Evolutionary conservation across 1,140 invertebrate genomes (phyloP), one percentile per base, ranked within the genome.

Genomic region (Drosophila sproati): DNA sequence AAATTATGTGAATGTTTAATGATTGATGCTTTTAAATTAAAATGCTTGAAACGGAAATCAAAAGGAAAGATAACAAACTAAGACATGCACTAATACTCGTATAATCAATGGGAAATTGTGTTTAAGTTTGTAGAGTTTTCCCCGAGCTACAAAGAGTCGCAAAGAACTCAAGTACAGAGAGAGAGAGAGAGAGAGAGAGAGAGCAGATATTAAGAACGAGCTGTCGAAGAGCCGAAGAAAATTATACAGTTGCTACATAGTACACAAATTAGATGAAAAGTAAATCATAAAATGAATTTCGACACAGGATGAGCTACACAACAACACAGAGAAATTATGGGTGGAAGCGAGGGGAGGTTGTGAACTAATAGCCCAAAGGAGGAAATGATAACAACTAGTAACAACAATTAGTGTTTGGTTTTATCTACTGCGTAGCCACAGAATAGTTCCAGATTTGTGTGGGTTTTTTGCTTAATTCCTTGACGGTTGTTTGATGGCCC

Each of bases 401-500:
- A 91, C 87, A 90, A 82, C 82, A 90, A 82, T 78, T 63, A 89
- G 73, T 70, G 63, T 78, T 54, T 67, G 32, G 51, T 70, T 55
- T 63, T 79, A 89, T 88, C 83, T 87, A 87, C 83, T 88, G 68
- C 61, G 72, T 82, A 77, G 82, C 51, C 76, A 79, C 55, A 69
- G 54, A 77, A 64, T 55, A 52, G 41, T 75, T 89, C 77, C 80
- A 83, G 70, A 78, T 89, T 52, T 74, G 41, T 69, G 50, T 32
- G 57, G 32, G 8, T 31, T 60, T 77, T 66, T 71, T 61, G 39
- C 6, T 68, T 67, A 63, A 71, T 62, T 73, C 78, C 74, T 81
- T 80, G 77, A 89, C 39, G 73, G 61, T 85, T 69, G 78, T 82
- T 82, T 78, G 87, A 92, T 92, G 91, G 91, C 91, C 91, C 91